These are phyloP conservation scores for Dryomyza anilis DNA, from an alignment of 2,888 invertebrate genomes.

Conservation along the genomic window DNA sequence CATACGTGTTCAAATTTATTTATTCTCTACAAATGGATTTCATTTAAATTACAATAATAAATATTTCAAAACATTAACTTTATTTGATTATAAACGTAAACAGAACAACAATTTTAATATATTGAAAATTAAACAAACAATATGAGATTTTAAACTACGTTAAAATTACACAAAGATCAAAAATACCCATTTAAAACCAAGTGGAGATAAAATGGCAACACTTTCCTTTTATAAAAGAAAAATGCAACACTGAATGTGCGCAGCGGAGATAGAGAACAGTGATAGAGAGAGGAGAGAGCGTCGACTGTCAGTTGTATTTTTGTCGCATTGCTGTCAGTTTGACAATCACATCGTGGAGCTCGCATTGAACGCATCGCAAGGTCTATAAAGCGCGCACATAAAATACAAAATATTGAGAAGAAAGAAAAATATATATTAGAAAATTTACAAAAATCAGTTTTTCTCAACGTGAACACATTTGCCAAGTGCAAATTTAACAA, in stretches of 20 bases:
- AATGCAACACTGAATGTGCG: background rate
- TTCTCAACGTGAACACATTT: background rate
- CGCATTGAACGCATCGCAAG: slow-evolving; percentile 28
- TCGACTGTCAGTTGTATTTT: slow-evolving; percentile 38
- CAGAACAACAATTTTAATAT: no score
- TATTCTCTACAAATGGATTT: no score
- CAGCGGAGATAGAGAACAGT: background rate
- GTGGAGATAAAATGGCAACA: no score
- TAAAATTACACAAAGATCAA: no score
- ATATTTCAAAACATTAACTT: no score
- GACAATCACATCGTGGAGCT: slow-evolving; percentile 28
- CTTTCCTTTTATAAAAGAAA: no score
- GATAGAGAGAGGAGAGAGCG: slow-evolving; percentile 19
- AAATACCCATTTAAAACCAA: no score
- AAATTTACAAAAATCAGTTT: background rate
- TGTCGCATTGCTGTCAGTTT: slow-evolving; percentile 39
- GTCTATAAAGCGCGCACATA: slow-evolving; percentile 34
- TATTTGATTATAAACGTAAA: no score
- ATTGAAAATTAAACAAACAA: no score
- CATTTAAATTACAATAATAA: no score
- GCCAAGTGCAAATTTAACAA: background rate
- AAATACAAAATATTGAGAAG: background rate
- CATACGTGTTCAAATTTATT: no score
- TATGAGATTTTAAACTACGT: no score
- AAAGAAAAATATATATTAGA: background rate